These are phyloP conservation scores for Steinernema khuongi DNA, from an alignment of 1,140 invertebrate species.

Conservation along the genomic window DNA sequence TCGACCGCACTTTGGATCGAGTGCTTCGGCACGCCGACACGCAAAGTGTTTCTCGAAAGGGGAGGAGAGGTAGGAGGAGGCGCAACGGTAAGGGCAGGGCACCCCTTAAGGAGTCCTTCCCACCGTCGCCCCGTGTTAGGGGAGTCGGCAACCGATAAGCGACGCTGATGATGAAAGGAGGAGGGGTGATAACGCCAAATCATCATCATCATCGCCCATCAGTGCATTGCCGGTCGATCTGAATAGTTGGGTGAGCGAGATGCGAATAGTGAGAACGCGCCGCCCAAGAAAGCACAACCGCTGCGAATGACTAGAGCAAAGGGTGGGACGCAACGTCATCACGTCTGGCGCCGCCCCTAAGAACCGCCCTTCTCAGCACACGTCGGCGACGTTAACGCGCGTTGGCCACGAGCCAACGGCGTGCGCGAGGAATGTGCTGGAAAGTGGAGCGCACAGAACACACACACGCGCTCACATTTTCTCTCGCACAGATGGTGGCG, in stretches of 20 bases:
- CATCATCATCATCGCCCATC: conserved; percentile 1
- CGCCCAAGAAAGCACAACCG: conserved; percentile 14
- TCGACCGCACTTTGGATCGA: background rate
- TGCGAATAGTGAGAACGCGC: conserved; percentile 16
- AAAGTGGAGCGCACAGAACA: background rate
- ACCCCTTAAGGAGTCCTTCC: background rate
- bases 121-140: background rate
- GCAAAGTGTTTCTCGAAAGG: background rate
- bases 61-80: background rate
- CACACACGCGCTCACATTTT: too few relatives aligned
- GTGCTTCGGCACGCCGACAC: background rate
- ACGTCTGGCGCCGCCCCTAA: background rate
- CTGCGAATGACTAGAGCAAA: background rate
- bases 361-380: conserved; percentile 14
- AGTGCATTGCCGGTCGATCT: conserved; percentile 1
- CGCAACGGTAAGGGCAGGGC: background rate
- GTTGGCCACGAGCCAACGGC: background rate
- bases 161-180: background rate
- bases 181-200: background rate
- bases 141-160: background rate
- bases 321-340: conserved; percentile 14
- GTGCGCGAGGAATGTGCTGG: conserved; percentile 8
- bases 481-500: background rate
- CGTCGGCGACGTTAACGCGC: background rate
- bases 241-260: conserved; percentile 8